Evolutionary conservation across 2,888 invertebrate species (phyloP).

Genomic region (Mythimna loreyi): DNA sequence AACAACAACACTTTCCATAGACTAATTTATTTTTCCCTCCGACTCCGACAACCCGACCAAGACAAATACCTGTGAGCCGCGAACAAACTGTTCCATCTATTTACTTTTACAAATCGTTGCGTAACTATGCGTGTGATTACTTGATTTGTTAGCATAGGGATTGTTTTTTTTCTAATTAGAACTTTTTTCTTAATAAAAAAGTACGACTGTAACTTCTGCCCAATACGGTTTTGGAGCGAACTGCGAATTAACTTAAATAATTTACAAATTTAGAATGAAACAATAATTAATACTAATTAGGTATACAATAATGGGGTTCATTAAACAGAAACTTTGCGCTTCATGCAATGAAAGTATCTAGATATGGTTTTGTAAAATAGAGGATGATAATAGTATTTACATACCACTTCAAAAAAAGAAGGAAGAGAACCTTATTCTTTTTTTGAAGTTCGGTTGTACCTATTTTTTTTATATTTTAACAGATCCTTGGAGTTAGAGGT

Average conservation of each 20-base stretch:
- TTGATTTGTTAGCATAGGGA: conserved; percentile 68
- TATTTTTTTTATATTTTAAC: too few relatives aligned
- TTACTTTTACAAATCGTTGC: conserved; percentile 70
- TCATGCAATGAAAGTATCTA: background rate
- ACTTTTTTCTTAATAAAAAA: conserved; percentile 28
- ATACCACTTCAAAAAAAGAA: too few relatives aligned
- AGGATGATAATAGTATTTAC: too few relatives aligned
- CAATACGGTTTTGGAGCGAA: background rate
- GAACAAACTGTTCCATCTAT: conserved; percentile 67
- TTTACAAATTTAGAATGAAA: background rate
- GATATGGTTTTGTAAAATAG: too few relatives aligned
- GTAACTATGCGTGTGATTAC: conserved; percentile 74
- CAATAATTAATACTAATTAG: background rate
- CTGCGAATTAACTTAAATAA: background rate
- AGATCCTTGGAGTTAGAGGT: too few relatives aligned
- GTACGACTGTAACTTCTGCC: background rate
- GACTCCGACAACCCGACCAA: conserved; percentile 64
- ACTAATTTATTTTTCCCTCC: conserved; percentile 71
- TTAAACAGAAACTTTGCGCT: background rate
- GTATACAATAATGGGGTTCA: background rate
- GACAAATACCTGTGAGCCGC: conserved; percentile 70
- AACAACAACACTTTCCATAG: conserved; percentile 70
- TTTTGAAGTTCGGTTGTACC: too few relatives aligned
- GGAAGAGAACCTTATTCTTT: too few relatives aligned
- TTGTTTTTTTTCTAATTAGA: conserved; percentile 61